Percentiles rank a stretch among this genome's conserved stretches.
phyloP scores from a whole-genome alignment of 2,113 vertebrate species.

The Ovibos moschatus region DNA sequence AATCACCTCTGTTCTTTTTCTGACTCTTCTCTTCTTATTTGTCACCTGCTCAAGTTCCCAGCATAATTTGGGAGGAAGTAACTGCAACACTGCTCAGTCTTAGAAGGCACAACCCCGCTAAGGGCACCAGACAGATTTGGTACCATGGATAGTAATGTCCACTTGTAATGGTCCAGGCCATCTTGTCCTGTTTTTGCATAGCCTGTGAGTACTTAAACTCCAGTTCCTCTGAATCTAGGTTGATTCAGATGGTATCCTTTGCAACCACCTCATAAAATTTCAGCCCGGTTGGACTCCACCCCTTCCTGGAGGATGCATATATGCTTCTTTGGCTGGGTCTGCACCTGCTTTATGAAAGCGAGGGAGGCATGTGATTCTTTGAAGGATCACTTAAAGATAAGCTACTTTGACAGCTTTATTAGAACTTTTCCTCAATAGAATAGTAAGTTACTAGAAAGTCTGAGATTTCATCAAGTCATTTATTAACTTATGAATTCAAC shows the following conservation, averaged over 20 bases:
- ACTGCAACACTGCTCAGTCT: not conserved
- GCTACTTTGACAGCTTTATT: not conserved
- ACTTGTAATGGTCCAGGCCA: no score
- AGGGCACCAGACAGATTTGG: not conserved
- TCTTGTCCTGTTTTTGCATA: not conserved
- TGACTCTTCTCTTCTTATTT: not conserved
- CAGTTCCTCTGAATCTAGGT: not conserved
- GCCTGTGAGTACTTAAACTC: not conserved
- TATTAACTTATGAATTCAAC: not conserved
- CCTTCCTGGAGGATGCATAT: not conserved
- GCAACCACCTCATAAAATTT: not conserved
- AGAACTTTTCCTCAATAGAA: not conserved
- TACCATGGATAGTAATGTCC: accelerated
- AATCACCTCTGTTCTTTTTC: not conserved
- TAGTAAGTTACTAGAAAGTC: not conserved
- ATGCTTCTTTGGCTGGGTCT: not conserved
- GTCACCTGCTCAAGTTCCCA: not conserved
- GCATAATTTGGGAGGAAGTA: not conserved
- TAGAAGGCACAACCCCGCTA: not conserved
- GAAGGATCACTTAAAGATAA: not conserved
- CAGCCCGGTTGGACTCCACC: not conserved
- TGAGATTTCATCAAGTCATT: constrained; percentile 14
- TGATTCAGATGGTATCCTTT: not conserved
- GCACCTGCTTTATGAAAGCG: not conserved
- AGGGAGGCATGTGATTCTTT: not conserved